phyloP scores from a whole-genome alignment of 2,888 invertebrate species.

The Steinernema scapterisci region DNA sequence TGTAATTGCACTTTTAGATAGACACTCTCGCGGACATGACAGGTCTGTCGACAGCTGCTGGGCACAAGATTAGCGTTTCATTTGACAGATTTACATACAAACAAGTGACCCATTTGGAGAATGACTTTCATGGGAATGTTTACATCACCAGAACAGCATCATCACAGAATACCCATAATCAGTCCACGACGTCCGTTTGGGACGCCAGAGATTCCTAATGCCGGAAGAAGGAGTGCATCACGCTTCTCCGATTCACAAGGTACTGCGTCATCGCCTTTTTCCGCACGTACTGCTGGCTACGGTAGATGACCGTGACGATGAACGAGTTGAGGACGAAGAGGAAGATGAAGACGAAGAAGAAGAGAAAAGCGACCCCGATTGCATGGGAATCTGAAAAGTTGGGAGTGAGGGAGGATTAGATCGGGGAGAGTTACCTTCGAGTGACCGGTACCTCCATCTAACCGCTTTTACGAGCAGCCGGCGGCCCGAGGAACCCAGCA shows the following conservation, averaged over 20 bases:
- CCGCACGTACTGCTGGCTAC: conserved; percentile 40
- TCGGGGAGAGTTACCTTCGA: conserved; percentile 8
- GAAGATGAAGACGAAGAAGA: conserved; percentile 40
- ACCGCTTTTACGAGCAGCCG: neutral
- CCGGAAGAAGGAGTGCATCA: conserved; percentile 32
- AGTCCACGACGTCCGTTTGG: neutral
- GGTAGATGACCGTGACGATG: conserved; percentile 40
- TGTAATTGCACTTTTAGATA: too few species aligned
- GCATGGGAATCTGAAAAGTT: conserved; percentile 36
- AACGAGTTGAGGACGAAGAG: conserved; percentile 40
- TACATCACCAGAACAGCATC: neutral
- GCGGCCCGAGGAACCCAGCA: conserved; percentile 6
- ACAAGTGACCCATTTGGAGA: conserved; percentile 3
- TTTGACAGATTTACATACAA: neutral
- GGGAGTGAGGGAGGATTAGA: too few species aligned
- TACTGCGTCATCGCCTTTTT: conserved; percentile 41
- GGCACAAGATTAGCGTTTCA: too few species aligned
- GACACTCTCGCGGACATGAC: too few species aligned
- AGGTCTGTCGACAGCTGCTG: too few species aligned
- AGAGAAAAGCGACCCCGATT: conserved; percentile 38
- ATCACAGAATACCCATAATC: conserved; percentile 5
- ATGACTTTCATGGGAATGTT: conserved; percentile 12
- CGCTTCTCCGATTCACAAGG: conserved; percentile 36
- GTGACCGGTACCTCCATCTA: neutral
- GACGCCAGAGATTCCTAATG: neutral